Base-by-base conservation (phyloP, 2,888 invertebrate genomes). In the Apamea monoglypha region DNA sequence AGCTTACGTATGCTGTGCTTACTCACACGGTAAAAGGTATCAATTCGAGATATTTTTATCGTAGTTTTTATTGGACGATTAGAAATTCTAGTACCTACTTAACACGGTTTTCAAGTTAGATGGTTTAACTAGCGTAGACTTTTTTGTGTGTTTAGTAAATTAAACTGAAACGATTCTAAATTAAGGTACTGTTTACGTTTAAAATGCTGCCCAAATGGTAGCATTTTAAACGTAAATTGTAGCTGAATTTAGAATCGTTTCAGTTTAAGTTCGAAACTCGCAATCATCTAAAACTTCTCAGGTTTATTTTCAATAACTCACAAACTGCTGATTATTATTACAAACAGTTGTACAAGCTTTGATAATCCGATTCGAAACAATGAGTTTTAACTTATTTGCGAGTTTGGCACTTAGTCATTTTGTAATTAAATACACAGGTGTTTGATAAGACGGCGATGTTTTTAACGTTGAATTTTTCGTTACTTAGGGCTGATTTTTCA, bases 241-340 rank as follows among this genome's bases (percentile, higher is more conserved):
- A 36, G 29, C 61, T 56, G 29, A 73, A 59, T 73, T 83, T 83
- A 53, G 56, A 69, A 78, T 69, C 16, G 59, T 53, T 68, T 83
- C 40, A n/a, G 44, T 83, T 83, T 73, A 68, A 78, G 53, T 76
- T 73, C 12, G 2, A 29, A 66, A 70, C 73, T 79, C 44, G 29
- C 36, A 83, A 83, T 64, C 56, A 70, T 53, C 64, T 36, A 61
- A 18, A 80, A 66, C 10, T 71, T 61, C n/a, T 66, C 73, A 79
- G 80, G 73, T 73, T 69, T 59, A 68, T 79, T 84, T 84, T 44
- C 73, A 59, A 73, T 73, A 82, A 79, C 50, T 84, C 53, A 44
- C 64, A 70, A 79, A 79, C 59, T 82, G 82, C 69, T 84, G 84
- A 78, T 64, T 70, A 66, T 56, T 76, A 67, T n/a, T 59, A 59